Base-by-base conservation (phyloP, 2,888 invertebrate genomes). In the Meloe dianella region DNA sequence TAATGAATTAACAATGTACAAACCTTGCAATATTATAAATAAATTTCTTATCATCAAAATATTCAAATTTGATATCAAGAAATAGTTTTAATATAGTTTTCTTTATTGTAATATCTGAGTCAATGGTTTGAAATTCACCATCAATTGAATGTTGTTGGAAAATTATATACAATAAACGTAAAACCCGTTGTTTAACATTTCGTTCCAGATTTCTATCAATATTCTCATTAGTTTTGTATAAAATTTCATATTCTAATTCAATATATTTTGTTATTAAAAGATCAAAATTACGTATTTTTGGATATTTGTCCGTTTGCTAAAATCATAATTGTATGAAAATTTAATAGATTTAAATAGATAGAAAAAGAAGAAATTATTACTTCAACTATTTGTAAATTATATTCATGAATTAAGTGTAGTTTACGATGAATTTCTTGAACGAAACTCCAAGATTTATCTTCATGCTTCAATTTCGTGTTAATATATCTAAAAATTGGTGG, bases 401-500 rank as follows among this genome's bases (percentile, higher is more conserved):
- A 71, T 38, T 73, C 67, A 63, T 71, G 69, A 17, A 76, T 62
- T 64, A 71, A 63, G 35, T 70, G 60, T 41, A 76, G 56, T 61
- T 68, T 68, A 60, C 59, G 67, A 12, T 66, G 70, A 38, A 76
- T 56, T 27, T 73, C 74, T 41, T 67, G 59, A 27, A 73, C 62
- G 64, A 71, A 74, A 38, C 70, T 69, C 14, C 54, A 51, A 9
- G 69, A 69, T 51, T 66, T 63, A 35, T 66, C 63, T 56, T 67
- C 62, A 59, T 66, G 35, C 41, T 68, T 66, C 41, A 71, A 66
- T 22, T 69, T 72, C 24, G 63, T 61, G 41, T 71, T 68, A 56
- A 75, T 73, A 29, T 70, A 74, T 63, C 75, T 75, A 70, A 63
- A 74, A 75, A 57, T n/a, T 61, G 59, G 62, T 38, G 47, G 57